Evolutionary conservation across 2,113 vertebrate species (phyloP), one percentile per base, ranked within the genome.

Genomic region (Alouatta palliata): DNA sequence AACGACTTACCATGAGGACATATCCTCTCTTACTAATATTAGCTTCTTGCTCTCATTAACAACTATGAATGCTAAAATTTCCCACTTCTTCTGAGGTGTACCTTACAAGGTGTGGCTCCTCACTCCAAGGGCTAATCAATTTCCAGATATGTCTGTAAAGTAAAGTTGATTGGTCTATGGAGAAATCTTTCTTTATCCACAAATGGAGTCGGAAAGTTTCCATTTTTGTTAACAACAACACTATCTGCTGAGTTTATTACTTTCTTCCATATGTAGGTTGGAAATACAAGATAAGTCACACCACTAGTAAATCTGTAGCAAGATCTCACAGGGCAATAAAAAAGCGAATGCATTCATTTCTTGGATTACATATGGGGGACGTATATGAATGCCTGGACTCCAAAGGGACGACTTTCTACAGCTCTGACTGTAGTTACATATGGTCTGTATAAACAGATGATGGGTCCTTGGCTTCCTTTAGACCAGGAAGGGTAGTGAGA

Each of bases 371-470:
- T 61, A 61, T 14, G 17, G 90, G 73, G 83, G 64, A 90, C 86
- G 64, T 40, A 49, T 70, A 94, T 75, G 52, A 52, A 87, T 91
- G 80, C 80, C 83, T 95, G 77, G 30, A 27, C 45, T 96, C 94
- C 47, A 80, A 94, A 73, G 56, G 1, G 1, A 93, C 52, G 27
- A 96, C 87, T 91, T 97, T 98, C 27, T 96, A 92, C 77, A 95
- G 81, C 68, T 97, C 79, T 97, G 71, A 93, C 96, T 97, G 84
- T 96, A 97, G 87, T 93, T 91, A 95, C 23, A 89, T 61, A 96
- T 12, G 81, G 85, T 98, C 90, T 97, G 73, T 94, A 97, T 35
- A 97, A 98, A 98, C 91, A 90, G 49, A 97, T 98, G 92, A 98
- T 96, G 94, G 52, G 80, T 96, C 81, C 85, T 94, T 98, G 88